These are phyloP conservation scores for Spatula clypeata DNA, from an alignment of 2,797 vertebrate genomes.

Conservation along the genomic window DNA sequence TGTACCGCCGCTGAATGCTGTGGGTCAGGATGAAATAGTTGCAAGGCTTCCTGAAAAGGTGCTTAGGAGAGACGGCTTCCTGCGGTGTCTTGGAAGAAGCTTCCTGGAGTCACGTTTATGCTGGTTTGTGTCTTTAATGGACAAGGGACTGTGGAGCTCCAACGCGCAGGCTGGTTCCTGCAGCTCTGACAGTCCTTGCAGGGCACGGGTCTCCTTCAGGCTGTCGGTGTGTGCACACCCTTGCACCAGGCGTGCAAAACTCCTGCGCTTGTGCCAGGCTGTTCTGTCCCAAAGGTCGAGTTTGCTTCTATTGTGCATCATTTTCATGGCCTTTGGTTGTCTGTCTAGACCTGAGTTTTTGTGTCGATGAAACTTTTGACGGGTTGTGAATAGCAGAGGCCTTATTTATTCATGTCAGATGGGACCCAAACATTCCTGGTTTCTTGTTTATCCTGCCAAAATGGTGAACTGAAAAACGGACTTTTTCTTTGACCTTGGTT, in stretches of 20 bases:
- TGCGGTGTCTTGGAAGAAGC: neutral
- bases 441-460: constrained; percentile 59
- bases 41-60: neutral
- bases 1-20: neutral
- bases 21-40: neutral
- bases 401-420: constrained; percentile 53
- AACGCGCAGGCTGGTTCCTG: rapidly evolving
- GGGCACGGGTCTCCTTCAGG: neutral
- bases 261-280: neutral
- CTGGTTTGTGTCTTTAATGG: neutral
- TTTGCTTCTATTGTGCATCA: neutral
- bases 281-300: neutral
- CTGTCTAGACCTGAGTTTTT: constrained; percentile 9
- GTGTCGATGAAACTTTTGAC: constrained; percentile 52
- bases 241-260: neutral
- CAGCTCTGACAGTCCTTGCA: neutral
- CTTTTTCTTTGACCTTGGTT: constrained; percentile 25
- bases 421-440: neutral
- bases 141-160: neutral
- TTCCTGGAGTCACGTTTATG: rapidly evolving
- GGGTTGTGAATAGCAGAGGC: neutral
- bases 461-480: constrained; percentile 14
- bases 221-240: neutral
- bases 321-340: constrained; percentile 26
- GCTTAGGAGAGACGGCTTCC: neutral